Conservation (phyloP, 2,797 vertebrate species). For the Microctenopoma steveboyesi region DNA sequence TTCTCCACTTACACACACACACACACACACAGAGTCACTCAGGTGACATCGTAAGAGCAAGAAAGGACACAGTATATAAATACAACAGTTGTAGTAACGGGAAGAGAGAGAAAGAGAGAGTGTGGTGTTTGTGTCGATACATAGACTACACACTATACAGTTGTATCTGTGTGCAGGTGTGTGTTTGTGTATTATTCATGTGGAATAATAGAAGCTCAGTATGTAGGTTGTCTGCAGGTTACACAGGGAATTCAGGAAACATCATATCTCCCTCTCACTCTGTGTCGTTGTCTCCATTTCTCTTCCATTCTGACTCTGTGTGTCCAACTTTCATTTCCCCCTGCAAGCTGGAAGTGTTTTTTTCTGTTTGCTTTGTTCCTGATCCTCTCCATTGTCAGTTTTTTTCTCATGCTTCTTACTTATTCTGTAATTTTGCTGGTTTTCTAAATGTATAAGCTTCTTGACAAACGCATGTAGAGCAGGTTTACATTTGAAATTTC, state of each 20-base stretch:
- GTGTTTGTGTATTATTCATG: conserved; percentile 28
- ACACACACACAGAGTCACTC: background rate
- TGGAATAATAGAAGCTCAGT: conserved; percentile 55
- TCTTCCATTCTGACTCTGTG: conserved; percentile 9
- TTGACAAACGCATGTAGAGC: background rate
- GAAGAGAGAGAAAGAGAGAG: background rate
- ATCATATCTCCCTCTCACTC: conserved; percentile 40
- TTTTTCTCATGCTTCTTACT: background rate
- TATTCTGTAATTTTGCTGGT: background rate
- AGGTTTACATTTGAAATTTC: background rate
- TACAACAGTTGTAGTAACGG: background rate
- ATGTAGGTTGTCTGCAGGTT: conserved; percentile 53
- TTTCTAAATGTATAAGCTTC: background rate
- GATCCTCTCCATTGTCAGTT: conserved; percentile 3
- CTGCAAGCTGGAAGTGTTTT: conserved; percentile 1
- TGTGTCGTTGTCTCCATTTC: conserved; percentile 12
- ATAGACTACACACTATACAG: background rate
- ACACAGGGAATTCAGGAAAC: conserved; percentile 62
- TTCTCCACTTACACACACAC: conserved; percentile 29
- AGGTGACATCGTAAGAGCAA: conserved; percentile 29
- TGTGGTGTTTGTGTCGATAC: background rate
- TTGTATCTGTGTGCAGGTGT: background rate
- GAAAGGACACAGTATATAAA: conserved; percentile 32
- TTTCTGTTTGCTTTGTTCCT: background rate
- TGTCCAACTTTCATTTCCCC: conserved; percentile 10